A percentile compares a stretch with the other conserved stretches of the same genome.
Conservation (phyloP, 2,113 vertebrate genomes). For the Emydura subglobosa region DNA sequence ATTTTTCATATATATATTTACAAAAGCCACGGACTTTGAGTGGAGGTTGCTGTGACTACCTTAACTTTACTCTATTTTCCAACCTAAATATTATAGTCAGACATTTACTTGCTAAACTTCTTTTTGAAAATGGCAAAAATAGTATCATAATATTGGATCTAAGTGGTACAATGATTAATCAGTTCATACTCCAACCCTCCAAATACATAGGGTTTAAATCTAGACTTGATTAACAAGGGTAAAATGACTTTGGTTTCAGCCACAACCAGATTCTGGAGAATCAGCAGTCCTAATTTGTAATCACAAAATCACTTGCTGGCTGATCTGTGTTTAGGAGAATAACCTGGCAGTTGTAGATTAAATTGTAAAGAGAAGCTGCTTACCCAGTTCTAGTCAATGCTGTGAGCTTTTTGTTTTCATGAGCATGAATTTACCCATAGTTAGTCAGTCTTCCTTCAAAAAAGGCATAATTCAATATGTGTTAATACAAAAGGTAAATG, state of each 20-base stretch:
- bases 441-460: not conserved
- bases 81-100: not conserved
- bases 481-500: not conserved
- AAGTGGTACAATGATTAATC: not conserved
- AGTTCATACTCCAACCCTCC: not conserved
- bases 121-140: not conserved
- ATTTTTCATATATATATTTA: not conserved
- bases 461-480: not conserved
- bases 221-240: not conserved
- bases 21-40: not conserved
- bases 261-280: not conserved
- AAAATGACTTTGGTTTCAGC: not conserved
- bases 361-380: not conserved
- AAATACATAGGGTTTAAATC: not conserved
- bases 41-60: not conserved
- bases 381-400: not conserved
- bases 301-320: not conserved
- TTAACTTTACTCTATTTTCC: not conserved
- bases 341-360: not conserved
- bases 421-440: not conserved
- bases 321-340: not conserved
- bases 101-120: not conserved
- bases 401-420: not conserved
- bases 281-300: not conserved
- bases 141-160: not conserved